phyloP scores from a whole-genome alignment of 2,797 vertebrate genomes.

The Carapus acus region DNA sequence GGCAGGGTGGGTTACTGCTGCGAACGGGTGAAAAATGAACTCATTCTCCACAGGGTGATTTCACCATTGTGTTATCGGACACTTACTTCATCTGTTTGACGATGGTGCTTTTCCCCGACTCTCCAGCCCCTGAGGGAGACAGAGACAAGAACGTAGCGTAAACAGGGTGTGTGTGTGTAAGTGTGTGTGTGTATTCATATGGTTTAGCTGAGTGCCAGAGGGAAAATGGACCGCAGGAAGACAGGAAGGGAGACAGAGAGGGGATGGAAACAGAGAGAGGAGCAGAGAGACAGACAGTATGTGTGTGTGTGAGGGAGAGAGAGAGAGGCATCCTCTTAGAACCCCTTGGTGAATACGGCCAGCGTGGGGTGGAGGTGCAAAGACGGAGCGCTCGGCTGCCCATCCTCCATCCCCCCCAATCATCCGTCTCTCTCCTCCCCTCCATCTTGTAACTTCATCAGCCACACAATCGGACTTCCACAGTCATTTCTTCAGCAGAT shows the following conservation, averaged over 20 bases:
- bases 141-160: constrained; percentile 61
- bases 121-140: constrained; percentile 87
- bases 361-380: constrained; percentile 48
- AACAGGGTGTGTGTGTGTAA: constrained; percentile 72
- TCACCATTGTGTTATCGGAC: constrained; percentile 51
- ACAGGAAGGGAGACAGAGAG: not conserved
- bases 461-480: constrained; percentile 5
- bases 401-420: constrained; percentile 22
- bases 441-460: constrained; percentile 7
- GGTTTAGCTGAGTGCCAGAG: constrained; percentile 1
- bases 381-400: constrained; percentile 41
- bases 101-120: constrained; percentile 98
- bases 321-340: constrained; percentile 34
- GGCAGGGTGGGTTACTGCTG: too few relatives aligned
- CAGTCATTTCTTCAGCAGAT: constrained; percentile 7
- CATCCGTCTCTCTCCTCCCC: not conserved
- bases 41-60: constrained; percentile 38
- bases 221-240: constrained; percentile 20
- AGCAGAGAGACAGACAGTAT: not conserved
- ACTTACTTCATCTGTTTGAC: constrained; percentile 99
- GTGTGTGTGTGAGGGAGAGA: constrained; percentile 8
- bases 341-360: constrained; percentile 39
- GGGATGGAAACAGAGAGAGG: constrained; percentile 10
- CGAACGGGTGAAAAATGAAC: not conserved
- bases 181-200: not conserved